A percentile compares a stretch with the other conserved stretches of the same genome.
Conservation (phyloP, 2,888 invertebrate genomes). For the Geotrupes spiniger region DNA sequence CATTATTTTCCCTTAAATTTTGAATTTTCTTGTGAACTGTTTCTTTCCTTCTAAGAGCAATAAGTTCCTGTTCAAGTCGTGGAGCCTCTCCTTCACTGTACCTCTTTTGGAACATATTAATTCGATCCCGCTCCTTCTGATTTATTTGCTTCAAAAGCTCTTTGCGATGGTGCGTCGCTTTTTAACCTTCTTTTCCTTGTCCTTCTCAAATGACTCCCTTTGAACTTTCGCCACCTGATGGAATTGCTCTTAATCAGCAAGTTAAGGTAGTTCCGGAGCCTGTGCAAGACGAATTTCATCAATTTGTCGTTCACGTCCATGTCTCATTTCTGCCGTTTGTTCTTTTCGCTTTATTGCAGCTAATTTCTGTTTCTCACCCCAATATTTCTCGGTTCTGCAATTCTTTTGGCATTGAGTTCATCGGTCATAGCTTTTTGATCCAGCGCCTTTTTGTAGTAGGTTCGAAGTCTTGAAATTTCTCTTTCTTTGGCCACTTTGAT, state of each 20-base stretch:
- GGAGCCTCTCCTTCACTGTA: conserved; percentile 67
- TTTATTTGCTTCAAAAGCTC: conserved; percentile 67
- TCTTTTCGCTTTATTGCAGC: conserved; percentile 58
- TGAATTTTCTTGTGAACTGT: conserved; percentile 57
- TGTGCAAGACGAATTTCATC: conserved; percentile 58
- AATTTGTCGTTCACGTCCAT: conserved; percentile 51
- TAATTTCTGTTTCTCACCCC: conserved; percentile 63
- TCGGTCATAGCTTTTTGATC: conserved; percentile 53
- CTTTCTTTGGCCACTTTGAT: conserved; percentile 61
- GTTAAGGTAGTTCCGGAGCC: conserved; percentile 63
- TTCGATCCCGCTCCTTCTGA: conserved; percentile 65
- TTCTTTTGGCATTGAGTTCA: conserved; percentile 53
- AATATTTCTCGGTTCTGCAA: conserved; percentile 65
- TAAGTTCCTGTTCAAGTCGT: conserved; percentile 59
- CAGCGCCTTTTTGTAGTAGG: conserved; percentile 55
- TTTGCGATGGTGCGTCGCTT: conserved; percentile 50
- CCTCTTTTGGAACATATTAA: conserved; percentile 58
- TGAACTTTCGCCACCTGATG: conserved; percentile 52
- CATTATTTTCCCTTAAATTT: conserved; percentile 54
- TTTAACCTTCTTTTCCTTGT: conserved; percentile 46
- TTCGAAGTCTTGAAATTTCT: conserved; percentile 55
- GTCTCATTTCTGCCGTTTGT: conserved; percentile 52
- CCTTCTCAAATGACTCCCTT: conserved; percentile 44
- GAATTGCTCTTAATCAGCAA: conserved; percentile 50
- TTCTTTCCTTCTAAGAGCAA: conserved; percentile 53